Evolutionary conservation across 2,113 vertebrate genomes (phyloP), one percentile per base, ranked within the genome.

Genomic region (Oreochromis niloticus): DNA sequence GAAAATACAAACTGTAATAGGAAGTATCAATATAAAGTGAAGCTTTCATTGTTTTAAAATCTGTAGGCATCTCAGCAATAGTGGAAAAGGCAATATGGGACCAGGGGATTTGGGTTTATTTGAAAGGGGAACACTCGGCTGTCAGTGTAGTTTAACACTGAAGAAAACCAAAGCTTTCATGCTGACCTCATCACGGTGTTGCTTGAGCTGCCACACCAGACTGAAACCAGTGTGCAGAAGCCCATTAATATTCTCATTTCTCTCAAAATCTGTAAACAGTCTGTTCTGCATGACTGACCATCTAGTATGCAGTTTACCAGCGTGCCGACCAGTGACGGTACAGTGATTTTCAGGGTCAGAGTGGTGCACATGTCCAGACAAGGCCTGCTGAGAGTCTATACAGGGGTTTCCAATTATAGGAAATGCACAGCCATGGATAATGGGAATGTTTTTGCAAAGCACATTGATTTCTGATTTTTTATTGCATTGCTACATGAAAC

Each of bases 271-370:
- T 86, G 90, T 91, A 91, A 94, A 91, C 94, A 94, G 84, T 82
- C 85, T 43, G 92, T 93, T 93, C 90, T 90, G 92, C 86, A 16
- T 75, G 91, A 71, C 61, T 71, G 90, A 80, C 82, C 87, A 59
- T 71, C 16, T 3, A 61, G 84, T 32, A 87, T 85, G 87, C 85
- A 85, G 86, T 61, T 88, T 52, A 88, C 89, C 90, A 59, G 88
- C 36, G 6, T 16, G 86, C 85, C 24, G 85, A 66, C 83, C 87
- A 4, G 94, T 82, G 87, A 92, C 17, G 91, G 57, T 89, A 88
- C 90, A 89, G 71, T 89, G 93, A 85, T 89, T 93, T 93, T 91
- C 90, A 82, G 92, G 92, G 93, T 95, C 91, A 89, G 90, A 71
- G 57, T 54, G 85, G 55, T 87, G 87, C 80, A 84, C 73, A 14